A percentile compares a stretch with the other conserved stretches of the same genome.
Conservation (phyloP, 1,140 invertebrate genomes). For the Goniozus legneri region DNA sequence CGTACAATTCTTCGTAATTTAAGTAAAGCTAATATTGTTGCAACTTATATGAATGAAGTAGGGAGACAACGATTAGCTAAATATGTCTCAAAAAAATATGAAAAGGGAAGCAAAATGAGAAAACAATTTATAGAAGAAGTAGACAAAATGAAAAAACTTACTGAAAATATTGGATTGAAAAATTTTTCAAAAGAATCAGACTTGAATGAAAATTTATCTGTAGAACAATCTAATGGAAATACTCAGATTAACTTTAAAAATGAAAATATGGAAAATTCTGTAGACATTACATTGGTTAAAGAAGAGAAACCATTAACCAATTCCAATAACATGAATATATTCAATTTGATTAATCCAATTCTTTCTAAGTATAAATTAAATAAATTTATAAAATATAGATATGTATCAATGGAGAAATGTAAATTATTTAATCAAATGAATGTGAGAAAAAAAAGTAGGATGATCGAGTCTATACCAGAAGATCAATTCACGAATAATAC, state of each 20-base stretch:
- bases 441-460: neutral
- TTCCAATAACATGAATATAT: constrained; percentile 9
- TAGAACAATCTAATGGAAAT: no score
- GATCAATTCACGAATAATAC: constrained; percentile 10
- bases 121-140: constrained; percentile 47
- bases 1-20: constrained; percentile 54
- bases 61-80: constrained; percentile 56
- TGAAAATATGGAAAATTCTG: neutral
- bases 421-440: constrained; percentile 3
- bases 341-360: constrained; percentile 27
- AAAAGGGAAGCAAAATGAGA: constrained; percentile 37
- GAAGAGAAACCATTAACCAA: neutral
- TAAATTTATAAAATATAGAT: constrained; percentile 21
- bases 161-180: constrained; percentile 5
- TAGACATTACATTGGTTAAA: neutral
- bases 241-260: neutral
- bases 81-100: constrained; percentile 47
- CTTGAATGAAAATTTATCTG: neutral
- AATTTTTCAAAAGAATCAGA: neutral
- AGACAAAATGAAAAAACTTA: constrained; percentile 45
- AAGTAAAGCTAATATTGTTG: constrained; percentile 47
- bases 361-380: constrained; percentile 31
- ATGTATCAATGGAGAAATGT: constrained; percentile 12
- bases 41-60: constrained; percentile 55
- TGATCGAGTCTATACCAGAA: neutral